phyloP scores from a whole-genome alignment of 2,888 invertebrate genomes.

The Leucozona laternaria region DNA sequence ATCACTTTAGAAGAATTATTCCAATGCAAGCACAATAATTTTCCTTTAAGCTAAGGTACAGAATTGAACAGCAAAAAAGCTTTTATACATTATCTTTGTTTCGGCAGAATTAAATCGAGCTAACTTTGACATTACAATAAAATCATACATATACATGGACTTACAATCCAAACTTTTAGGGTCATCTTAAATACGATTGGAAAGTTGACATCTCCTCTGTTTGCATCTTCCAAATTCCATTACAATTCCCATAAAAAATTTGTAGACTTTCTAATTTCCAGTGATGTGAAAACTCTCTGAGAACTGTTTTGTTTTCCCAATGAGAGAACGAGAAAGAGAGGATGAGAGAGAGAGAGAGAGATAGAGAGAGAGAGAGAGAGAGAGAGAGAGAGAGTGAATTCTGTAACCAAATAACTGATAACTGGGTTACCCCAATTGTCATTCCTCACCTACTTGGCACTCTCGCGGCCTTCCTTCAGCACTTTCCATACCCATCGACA shows the following conservation, averaged over 20 bases:
- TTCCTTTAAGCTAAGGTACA: background rate
- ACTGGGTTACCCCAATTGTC: constrained; percentile 63
- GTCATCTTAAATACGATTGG: constrained; percentile 1
- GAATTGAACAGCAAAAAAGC: background rate
- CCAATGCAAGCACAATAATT: background rate
- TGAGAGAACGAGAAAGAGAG: too few relatives aligned
- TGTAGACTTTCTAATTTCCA: constrained; percentile 60
- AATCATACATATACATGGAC: background rate
- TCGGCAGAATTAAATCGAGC: background rate
- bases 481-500: constrained; percentile 41
- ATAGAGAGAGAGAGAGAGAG: background rate
- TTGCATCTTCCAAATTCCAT: constrained; percentile 35
- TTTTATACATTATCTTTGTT: background rate
- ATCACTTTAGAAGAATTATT: background rate
- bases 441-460: constrained; percentile 69
- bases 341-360: background rate
- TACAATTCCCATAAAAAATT: constrained; percentile 31
- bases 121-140: background rate
- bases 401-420: constrained; percentile 18
- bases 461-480: constrained; percentile 52
- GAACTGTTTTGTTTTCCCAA: background rate
- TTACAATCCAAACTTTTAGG: constrained; percentile 22
- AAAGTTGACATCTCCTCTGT: background rate
- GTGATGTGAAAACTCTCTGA: constrained; percentile 19
- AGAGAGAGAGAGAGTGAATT: background rate